A percentile compares a stretch with the other conserved stretches of the same genome.
Evolutionary conservation across 2,113 vertebrate genomes (phyloP).

Genomic region (Pampusana beccarii): DNA sequence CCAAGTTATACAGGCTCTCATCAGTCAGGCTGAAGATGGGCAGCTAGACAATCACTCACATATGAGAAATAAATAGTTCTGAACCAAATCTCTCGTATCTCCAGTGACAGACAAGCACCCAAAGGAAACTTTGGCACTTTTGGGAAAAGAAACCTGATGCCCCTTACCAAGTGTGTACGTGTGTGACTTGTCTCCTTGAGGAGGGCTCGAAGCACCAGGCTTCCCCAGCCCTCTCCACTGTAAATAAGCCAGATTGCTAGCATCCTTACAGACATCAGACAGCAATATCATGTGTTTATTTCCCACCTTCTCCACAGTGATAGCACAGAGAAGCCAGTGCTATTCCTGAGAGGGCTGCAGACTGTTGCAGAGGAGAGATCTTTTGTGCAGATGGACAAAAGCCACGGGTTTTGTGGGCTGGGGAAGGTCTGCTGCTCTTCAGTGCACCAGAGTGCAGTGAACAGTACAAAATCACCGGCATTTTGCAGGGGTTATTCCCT

Average conservation of each 20-base stretch:
- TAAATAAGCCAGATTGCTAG: background rate
- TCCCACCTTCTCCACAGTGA: background rate
- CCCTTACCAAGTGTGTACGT: background rate
- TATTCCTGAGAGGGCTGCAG: background rate
- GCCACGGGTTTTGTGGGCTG: background rate
- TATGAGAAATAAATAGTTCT: background rate
- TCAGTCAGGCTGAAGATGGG: background rate
- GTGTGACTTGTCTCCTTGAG: background rate
- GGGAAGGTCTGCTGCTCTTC: background rate
- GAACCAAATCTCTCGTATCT: background rate
- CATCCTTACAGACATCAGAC: rapidly evolving
- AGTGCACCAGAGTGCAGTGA: background rate
- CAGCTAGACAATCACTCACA: background rate
- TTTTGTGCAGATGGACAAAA: background rate
- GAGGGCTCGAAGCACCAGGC: background rate
- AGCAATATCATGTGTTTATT: background rate
- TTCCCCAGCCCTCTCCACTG: background rate
- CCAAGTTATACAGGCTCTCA: background rate
- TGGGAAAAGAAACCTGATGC: background rate
- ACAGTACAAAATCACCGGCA: background rate
- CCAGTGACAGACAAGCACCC: background rate
- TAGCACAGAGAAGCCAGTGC: background rate
- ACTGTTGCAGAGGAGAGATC: background rate
- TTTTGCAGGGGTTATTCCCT: background rate
- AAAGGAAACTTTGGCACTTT: background rate